Conservation (phyloP, 2,888 invertebrate genomes). For the Leptinotarsa peninsularis region DNA sequence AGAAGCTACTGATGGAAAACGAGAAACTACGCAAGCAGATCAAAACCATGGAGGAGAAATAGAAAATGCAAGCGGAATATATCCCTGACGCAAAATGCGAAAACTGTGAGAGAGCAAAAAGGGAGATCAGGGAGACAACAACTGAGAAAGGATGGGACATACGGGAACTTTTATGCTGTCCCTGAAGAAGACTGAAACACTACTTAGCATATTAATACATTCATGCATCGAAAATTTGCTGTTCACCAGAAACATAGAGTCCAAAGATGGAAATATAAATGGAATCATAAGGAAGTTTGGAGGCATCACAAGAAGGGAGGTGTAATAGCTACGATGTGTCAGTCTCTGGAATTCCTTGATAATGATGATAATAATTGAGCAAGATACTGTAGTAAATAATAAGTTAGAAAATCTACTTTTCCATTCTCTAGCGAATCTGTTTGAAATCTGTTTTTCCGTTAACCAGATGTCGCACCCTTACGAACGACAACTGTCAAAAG, state of each 20-base stretch:
- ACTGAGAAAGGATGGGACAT: neutral
- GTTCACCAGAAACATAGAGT: neutral
- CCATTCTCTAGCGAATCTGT: neutral
- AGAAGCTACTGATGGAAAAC: neutral
- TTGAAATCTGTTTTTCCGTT: no score
- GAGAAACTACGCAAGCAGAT: neutral
- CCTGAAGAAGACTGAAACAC: neutral
- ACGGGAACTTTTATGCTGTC: neutral
- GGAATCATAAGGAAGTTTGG: neutral
- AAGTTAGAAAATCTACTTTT: neutral
- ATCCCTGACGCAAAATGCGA: neutral
- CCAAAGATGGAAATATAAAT: neutral
- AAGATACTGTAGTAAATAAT: neutral
- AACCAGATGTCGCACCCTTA: no score
- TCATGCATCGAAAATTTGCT: neutral
- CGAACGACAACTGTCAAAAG: no score
- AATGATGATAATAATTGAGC: neutral
- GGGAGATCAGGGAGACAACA: neutral
- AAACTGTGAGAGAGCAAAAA: neutral
- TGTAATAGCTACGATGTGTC: neutral
- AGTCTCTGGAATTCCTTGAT: neutral
- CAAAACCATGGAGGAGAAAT: neutral
- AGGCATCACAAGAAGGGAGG: neutral
- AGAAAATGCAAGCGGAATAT: neutral
- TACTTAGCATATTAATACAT: neutral